Evolutionary conservation across 1,140 invertebrate species (phyloP).

Genomic region (Rhagoletis zephyria): DNA sequence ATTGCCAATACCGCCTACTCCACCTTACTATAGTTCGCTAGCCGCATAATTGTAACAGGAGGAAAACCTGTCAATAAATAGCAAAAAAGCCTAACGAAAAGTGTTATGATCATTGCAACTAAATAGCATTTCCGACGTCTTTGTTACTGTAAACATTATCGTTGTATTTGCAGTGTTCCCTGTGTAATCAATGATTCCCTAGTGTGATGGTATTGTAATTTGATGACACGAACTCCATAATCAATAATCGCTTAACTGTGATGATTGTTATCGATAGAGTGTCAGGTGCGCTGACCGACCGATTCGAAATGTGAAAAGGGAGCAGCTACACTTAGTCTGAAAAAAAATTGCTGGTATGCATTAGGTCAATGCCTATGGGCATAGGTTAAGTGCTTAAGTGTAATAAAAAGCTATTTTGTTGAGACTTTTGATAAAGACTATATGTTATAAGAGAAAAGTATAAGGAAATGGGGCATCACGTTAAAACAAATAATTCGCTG

Average conservation of each 20-base stretch:
- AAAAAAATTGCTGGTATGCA: too few relatives aligned
- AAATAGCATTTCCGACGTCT: neutral
- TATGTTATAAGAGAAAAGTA: too few relatives aligned
- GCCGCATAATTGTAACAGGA: neutral
- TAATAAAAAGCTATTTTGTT: too few relatives aligned
- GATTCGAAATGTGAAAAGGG: too few relatives aligned
- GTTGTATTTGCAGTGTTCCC: too few relatives aligned
- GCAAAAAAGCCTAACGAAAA: neutral
- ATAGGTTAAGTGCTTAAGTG: too few relatives aligned
- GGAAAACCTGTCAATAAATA: neutral
- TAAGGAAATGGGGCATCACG: too few relatives aligned
- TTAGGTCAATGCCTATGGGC: too few relatives aligned
- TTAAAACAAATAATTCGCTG: too few relatives aligned
- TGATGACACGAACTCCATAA: constrained; percentile 29
- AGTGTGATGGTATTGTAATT: neutral
- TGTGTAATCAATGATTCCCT: constrained; percentile 18
- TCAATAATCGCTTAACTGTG: constrained; percentile 8
- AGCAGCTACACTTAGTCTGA: too few relatives aligned
- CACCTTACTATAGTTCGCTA: neutral
- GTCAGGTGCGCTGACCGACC: neutral
- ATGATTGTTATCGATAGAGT: neutral
- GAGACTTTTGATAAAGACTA: too few relatives aligned
- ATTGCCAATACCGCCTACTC: constrained; percentile 30
- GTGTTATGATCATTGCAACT: neutral
- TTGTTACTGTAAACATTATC: too few relatives aligned